Evolutionary conservation across 2,888 invertebrate species (phyloP).

Genomic region (Cephus sareptanus): DNA sequence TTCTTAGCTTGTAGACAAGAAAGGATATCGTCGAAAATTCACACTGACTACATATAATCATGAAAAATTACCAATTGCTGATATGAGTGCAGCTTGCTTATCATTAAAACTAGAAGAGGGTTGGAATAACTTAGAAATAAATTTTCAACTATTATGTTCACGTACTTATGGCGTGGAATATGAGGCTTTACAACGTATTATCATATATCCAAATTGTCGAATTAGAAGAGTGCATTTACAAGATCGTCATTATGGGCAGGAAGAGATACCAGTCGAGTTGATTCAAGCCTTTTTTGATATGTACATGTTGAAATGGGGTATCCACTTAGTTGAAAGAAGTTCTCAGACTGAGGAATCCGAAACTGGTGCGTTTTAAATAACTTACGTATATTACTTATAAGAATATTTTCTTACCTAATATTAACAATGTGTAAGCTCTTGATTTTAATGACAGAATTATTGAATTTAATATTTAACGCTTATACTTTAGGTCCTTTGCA

Average conservation of each 20-base stretch:
- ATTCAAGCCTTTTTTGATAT: conserved; percentile 22
- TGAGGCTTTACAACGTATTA: conserved; percentile 19
- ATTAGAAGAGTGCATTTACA: conserved; percentile 17
- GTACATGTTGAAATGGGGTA: conserved; percentile 23
- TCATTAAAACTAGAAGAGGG: conserved; percentile 15
- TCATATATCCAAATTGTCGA: conserved; percentile 22
- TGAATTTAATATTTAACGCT: not conserved
- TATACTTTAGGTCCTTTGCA: conserved; percentile 13
- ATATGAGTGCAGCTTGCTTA: conserved; percentile 9
- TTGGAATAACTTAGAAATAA: conserved; percentile 22
- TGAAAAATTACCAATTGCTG: conserved; percentile 7
- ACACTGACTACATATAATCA: conserved; percentile 10
- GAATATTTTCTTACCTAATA: not conserved
- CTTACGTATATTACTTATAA: not conserved
- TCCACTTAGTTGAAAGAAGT: conserved; percentile 21
- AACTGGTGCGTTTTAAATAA: conserved; percentile 12
- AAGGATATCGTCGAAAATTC: conserved; percentile 19
- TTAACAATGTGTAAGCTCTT: not conserved
- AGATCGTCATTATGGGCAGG: conserved; percentile 16
- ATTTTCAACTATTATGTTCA: conserved; percentile 14
- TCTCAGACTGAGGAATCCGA: conserved; percentile 20
- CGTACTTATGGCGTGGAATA: conserved; percentile 11
- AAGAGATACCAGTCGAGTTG: conserved; percentile 20
- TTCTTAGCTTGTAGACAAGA: conserved; percentile 16
- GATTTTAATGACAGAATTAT: not conserved